A percentile compares a stretch with the other conserved stretches of the same genome.
These are phyloP conservation scores for Ammodytes dubius DNA, from an alignment of 2,113 vertebrate species.

Conservation along the genomic window DNA sequence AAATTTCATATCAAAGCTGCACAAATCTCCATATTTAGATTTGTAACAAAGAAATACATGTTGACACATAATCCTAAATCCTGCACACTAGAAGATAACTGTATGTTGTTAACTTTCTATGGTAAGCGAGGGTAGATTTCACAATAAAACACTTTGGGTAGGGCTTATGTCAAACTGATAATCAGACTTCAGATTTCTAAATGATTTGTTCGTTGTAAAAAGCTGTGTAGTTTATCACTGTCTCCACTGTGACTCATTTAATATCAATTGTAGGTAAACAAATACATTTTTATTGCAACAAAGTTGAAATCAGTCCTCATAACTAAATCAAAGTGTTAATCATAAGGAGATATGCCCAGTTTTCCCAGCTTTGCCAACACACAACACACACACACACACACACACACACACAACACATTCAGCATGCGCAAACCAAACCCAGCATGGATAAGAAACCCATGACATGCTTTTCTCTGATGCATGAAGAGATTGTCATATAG, in stretches of 20 bases:
- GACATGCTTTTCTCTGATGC: slow-evolving; percentile 52
- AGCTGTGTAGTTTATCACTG: not conserved
- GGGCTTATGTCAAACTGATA: not conserved
- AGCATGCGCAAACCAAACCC: slow-evolving; percentile 36
- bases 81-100: not conserved
- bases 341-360: not conserved
- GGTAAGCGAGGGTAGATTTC: not conserved
- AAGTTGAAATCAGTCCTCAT: not conserved
- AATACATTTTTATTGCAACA: not conserved
- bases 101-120: not conserved
- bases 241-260: not conserved
- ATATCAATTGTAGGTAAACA: not conserved
- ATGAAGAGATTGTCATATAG: slow-evolving; percentile 61
- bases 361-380: slow-evolving; percentile 39
- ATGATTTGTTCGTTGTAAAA: not conserved
- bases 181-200: not conserved
- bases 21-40: not conserved
- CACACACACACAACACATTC: slow-evolving; percentile 29
- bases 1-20: not conserved
- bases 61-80: not conserved
- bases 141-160: not conserved
- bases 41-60: not conserved
- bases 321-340: not conserved
- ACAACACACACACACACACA: slow-evolving; percentile 9
- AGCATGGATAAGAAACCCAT: slow-evolving; percentile 43